Evolutionary conservation across 2,888 invertebrate genomes (phyloP).

Genomic region (Pecten maximus): DNA sequence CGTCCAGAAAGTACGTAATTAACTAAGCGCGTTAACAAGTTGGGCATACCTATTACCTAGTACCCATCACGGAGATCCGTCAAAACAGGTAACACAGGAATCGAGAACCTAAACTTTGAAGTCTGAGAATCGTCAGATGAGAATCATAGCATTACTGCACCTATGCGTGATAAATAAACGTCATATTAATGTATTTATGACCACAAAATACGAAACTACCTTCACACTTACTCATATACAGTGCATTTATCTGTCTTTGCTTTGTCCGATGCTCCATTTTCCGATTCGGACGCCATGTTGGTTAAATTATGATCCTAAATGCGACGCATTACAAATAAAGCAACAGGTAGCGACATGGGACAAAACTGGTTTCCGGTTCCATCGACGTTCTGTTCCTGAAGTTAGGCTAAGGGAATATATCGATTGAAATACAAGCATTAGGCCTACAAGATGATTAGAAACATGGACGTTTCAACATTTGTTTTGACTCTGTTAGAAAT

Average conservation of each 20-base stretch:
- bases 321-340: not conserved
- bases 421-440: too few relatives aligned
- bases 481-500: too few relatives aligned
- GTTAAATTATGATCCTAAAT: not conserved
- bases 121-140: not conserved
- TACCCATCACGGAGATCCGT: not conserved
- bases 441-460: too few relatives aligned
- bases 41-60: too few relatives aligned
- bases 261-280: not conserved
- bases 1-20: too few relatives aligned
- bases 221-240: not conserved
- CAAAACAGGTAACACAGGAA: not conserved
- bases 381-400: too few relatives aligned
- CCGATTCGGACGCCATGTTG: not conserved
- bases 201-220: not conserved
- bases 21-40: too few relatives aligned
- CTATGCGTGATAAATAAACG: too few relatives aligned
- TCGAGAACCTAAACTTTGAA: not conserved
- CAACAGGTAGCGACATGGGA: not conserved
- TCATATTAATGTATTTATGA: not conserved
- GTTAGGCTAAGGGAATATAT: too few relatives aligned
- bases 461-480: too few relatives aligned
- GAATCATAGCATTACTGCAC: too few relatives aligned
- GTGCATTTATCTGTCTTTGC: not conserved
- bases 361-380: too few relatives aligned